A percentile compares a stretch with the other conserved stretches of the same genome.
These are phyloP conservation scores for Sinocyclocheilus maitianheensis DNA, from an alignment of 2,113 vertebrate species.

Conservation along the genomic window DNA sequence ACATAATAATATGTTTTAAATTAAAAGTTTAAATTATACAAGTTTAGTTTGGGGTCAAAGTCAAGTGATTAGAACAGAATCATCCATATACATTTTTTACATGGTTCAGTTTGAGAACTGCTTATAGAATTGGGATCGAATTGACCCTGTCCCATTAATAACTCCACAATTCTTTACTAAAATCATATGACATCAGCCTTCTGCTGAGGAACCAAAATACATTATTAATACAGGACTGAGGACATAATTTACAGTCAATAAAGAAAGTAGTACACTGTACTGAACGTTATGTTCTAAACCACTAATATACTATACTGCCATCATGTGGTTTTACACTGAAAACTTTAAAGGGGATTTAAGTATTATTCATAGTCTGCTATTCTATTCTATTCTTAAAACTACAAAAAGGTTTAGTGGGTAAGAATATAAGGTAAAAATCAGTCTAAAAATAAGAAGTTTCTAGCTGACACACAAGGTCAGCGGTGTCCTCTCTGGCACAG, in stretches of 20 bases:
- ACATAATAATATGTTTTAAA: too few species aligned
- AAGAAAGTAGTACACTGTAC: not conserved
- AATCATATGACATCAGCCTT: not conserved
- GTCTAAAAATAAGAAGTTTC: not conserved
- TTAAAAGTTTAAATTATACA: too few species aligned
- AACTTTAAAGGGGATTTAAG: not conserved
- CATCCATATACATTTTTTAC: not conserved
- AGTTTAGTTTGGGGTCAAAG: too few species aligned
- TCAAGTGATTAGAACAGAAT: not conserved
- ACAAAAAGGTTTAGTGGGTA: not conserved
- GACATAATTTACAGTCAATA: not conserved
- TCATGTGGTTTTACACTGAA: slow-evolving; percentile 63
- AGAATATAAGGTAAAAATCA: not conserved
- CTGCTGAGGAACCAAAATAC: not conserved
- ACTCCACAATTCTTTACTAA: not conserved
- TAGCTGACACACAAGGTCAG: not conserved
- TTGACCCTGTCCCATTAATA: not conserved
- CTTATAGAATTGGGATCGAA: not conserved
- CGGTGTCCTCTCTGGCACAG: slow-evolving; percentile 1
- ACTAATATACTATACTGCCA: slow-evolving; percentile 65
- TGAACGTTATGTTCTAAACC: not conserved
- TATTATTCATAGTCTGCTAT: not conserved
- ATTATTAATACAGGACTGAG: not conserved
- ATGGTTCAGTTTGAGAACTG: not conserved
- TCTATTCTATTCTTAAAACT: not conserved